Evolutionary conservation across 1,140 invertebrate species (phyloP).

Genomic region (Hyles euphorbiae): DNA sequence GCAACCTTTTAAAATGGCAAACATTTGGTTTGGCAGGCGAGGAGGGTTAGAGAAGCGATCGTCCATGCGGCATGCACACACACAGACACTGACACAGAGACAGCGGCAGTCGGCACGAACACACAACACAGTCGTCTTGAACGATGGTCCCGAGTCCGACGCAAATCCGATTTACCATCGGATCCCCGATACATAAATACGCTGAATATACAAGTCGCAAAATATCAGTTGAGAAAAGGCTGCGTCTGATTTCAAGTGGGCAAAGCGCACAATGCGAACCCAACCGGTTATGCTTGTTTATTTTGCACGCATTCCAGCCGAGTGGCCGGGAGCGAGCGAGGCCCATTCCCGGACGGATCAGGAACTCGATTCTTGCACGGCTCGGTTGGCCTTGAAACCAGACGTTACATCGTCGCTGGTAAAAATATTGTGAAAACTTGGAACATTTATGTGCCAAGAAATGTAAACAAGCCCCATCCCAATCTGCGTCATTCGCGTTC

Average conservation of each 20-base stretch:
- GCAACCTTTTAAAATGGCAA: too few relatives aligned
- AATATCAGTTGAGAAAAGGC: conserved; percentile 32
- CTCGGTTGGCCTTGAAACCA: conserved; percentile 56
- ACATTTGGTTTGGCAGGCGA: too few relatives aligned
- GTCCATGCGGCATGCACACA: too few relatives aligned
- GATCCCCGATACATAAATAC: conserved; percentile 9
- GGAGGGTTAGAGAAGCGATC: too few relatives aligned
- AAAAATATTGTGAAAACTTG: conserved; percentile 26
- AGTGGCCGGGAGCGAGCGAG: conserved; percentile 47
- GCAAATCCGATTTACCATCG: conserved; percentile 17
- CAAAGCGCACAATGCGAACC: conserved; percentile 54
- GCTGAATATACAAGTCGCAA: conserved; percentile 16
- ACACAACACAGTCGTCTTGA: too few relatives aligned
- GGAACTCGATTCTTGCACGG: conserved; percentile 51
- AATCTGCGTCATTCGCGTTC: conserved; percentile 17
- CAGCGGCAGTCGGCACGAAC: too few relatives aligned
- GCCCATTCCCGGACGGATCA: conserved; percentile 56
- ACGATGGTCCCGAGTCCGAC: too few relatives aligned
- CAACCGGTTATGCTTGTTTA: conserved; percentile 69
- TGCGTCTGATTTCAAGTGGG: conserved; percentile 48
- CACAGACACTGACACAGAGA: too few relatives aligned
- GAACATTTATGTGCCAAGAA: conserved; percentile 17
- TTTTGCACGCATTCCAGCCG: conserved; percentile 71
- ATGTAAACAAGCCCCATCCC: conserved; percentile 8
- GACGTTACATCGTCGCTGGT: conserved; percentile 20